Conservation (phyloP, 2,113 vertebrate genomes). For the Microtus montanus region DNA sequence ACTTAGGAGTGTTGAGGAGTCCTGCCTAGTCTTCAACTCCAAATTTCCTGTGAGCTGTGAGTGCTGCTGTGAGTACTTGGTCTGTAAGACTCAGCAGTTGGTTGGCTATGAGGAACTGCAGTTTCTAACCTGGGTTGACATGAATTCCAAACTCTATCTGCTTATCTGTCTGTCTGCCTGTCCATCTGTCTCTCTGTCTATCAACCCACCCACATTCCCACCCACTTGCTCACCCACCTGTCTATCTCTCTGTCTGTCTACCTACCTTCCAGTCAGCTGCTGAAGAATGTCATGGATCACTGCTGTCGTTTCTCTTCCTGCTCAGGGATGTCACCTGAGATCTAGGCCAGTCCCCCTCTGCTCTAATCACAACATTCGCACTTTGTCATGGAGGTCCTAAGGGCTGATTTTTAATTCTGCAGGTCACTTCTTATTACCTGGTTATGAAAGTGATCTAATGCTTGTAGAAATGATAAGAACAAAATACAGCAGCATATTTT, state of each 20-base stretch:
- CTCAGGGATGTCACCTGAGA: background rate
- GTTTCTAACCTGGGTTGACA: background rate
- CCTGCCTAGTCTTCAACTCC: background rate
- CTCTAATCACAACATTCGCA: background rate
- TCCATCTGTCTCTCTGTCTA: background rate
- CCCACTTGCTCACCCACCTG: too few species aligned
- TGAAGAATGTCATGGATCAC: background rate
- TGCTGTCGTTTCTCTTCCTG: background rate
- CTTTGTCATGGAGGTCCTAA: background rate
- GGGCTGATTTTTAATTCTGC: background rate
- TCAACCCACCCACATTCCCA: too few species aligned
- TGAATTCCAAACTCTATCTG: background rate
- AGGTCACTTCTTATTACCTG: background rate
- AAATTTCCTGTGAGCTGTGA: background rate
- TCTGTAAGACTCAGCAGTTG: fast-evolving
- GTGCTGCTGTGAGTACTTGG: background rate
- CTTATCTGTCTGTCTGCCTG: background rate
- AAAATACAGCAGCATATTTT: background rate
- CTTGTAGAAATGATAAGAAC: background rate
- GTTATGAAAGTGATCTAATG: background rate
- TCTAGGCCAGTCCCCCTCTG: too few species aligned
- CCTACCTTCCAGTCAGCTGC: background rate
- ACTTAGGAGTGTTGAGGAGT: background rate
- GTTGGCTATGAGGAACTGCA: background rate
- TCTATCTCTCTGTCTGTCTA: background rate